Evolutionary conservation across 2,888 invertebrate species (phyloP).

Genomic region (Venustoraphidia nigricollis): DNA sequence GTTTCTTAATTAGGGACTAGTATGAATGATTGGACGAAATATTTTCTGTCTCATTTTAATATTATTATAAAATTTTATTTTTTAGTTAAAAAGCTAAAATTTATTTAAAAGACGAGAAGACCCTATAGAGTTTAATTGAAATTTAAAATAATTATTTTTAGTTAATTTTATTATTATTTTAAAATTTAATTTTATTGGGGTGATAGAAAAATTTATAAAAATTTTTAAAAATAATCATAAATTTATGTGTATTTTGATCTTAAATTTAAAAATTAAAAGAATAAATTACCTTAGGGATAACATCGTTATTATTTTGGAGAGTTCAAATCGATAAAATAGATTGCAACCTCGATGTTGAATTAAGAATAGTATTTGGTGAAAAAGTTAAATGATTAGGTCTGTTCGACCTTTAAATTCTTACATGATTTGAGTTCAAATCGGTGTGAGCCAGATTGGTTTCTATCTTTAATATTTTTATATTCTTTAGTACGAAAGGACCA

Average conservation of each 20-base stretch:
- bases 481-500: no score
- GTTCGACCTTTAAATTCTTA: no score
- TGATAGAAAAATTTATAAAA: slow-evolving; percentile 42
- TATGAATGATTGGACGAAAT: slow-evolving; percentile 59
- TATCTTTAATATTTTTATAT: no score
- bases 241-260: slow-evolving; percentile 20
- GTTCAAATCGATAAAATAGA: slow-evolving; percentile 55
- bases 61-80: slow-evolving; percentile 35
- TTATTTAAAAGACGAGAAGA: slow-evolving; percentile 56
- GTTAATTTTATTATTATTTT: slow-evolving; percentile 21
- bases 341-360: slow-evolving; percentile 78
- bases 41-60: slow-evolving; percentile 41
- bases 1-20: slow-evolving; percentile 66
- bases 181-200: slow-evolving; percentile 43
- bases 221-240: slow-evolving; percentile 33
- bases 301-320: slow-evolving; percentile 66
- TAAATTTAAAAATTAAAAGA: slow-evolving; percentile 28
- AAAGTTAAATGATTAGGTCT: no score
- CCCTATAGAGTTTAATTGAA: slow-evolving; percentile 56
- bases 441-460: no score
- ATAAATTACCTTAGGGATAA: slow-evolving; percentile 42
- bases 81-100: slow-evolving; percentile 52
- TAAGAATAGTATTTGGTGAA: no score
- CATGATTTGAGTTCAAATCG: no score
- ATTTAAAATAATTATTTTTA: slow-evolving; percentile 24